Evolutionary conservation across 2,113 vertebrate genomes (phyloP).

Genomic region (Neodon shergylaensis): DNA sequence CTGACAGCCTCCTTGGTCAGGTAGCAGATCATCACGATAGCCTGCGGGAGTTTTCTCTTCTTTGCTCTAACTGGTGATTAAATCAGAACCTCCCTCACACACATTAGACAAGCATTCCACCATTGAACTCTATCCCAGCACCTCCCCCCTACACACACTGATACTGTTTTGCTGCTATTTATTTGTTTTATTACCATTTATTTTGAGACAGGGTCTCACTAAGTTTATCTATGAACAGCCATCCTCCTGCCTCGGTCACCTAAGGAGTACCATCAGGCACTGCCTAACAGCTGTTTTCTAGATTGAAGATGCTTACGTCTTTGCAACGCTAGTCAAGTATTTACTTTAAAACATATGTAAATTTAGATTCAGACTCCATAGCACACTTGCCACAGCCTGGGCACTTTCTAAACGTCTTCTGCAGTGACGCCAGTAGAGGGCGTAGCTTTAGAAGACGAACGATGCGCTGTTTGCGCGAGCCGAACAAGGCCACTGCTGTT

Average conservation of each 20-base stretch:
- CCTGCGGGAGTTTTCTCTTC: background rate
- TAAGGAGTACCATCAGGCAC: no score
- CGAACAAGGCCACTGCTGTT: slow-evolving; percentile 53
- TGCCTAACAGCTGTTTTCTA: background rate
- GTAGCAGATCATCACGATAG: background rate
- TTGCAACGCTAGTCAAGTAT: background rate
- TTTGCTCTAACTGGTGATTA: background rate
- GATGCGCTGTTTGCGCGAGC: slow-evolving; percentile 6
- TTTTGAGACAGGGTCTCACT: background rate
- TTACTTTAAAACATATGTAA: slow-evolving; percentile 24
- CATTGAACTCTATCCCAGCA: background rate
- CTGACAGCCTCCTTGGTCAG: background rate
- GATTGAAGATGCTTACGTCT: background rate
- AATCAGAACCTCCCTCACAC: background rate
- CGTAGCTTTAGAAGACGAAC: background rate
- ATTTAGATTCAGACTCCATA: background rate
- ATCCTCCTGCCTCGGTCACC: background rate
- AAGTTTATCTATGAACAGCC: background rate
- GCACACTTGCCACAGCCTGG: slow-evolving; percentile 25
- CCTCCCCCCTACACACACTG: background rate
- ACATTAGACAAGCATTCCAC: no score
- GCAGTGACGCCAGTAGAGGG: background rate
- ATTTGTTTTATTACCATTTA: background rate
- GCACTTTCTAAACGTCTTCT: background rate
- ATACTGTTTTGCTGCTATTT: background rate